These are phyloP conservation scores for Odontesthes bonariensis DNA, from an alignment of 2,113 vertebrate genomes.

Conservation along the genomic window DNA sequence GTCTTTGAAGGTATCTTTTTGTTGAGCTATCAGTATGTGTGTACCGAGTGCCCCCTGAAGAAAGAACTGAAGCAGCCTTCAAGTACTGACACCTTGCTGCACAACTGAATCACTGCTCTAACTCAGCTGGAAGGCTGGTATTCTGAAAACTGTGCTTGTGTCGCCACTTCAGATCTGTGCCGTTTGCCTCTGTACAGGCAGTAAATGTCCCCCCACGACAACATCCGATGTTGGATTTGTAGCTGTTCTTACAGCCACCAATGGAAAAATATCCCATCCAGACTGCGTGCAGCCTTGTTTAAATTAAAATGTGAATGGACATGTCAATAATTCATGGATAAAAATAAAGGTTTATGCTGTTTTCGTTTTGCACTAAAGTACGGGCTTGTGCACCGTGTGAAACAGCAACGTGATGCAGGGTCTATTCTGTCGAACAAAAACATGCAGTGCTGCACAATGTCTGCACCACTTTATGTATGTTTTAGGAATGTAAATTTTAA, in stretches of 20 bases:
- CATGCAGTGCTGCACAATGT: conserved; percentile 63
- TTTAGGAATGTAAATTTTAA: conserved; percentile 64
- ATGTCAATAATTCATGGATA: conserved; percentile 52
- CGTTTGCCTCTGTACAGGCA: conserved; percentile 41
- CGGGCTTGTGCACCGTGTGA: conserved; percentile 33
- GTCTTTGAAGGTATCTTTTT: too few relatives aligned
- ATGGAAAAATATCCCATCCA: conserved; percentile 34
- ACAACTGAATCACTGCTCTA: conserved; percentile 28
- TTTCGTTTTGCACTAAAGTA: conserved; percentile 62
- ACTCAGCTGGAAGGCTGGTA: background rate
- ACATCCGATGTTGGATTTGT: conserved; percentile 41
- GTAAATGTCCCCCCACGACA: background rate
- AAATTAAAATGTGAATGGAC: conserved; percentile 38
- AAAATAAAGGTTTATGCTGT: conserved; percentile 44
- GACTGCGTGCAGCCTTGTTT: conserved; percentile 27
- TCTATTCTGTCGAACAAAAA: conserved; percentile 35
- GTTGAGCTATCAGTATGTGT: background rate
- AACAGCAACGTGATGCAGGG: conserved; percentile 42
- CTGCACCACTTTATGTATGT: conserved; percentile 70
- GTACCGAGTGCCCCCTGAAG: conserved; percentile 6
- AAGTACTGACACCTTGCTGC: conserved; percentile 17
- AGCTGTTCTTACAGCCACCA: conserved; percentile 39
- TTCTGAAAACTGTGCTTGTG: conserved; percentile 35
- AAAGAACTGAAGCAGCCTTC: conserved; percentile 22
- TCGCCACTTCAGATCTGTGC: conserved; percentile 13